Base-by-base conservation (phyloP, 2,113 vertebrate species). In the Macaca mulatta region DNA sequence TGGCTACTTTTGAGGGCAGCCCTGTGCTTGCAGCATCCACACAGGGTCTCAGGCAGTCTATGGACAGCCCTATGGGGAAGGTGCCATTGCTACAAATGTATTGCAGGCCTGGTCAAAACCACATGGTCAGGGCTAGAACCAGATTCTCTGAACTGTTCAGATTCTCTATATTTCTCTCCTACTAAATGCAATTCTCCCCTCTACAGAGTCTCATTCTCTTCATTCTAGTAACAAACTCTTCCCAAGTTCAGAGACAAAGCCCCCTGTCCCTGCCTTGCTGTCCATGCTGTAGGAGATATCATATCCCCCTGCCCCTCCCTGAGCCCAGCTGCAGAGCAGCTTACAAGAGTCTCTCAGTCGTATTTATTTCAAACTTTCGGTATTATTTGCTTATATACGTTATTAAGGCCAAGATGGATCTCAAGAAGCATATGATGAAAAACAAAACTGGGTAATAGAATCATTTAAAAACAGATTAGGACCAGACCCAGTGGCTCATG, bases 321-420 rank as follows among this genome's bases (percentile, higher is more conserved):
- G 7, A 32, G 67, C 30, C 74, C 18, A 8, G 59, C 40, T 6
- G 2, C 43, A 86, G 69, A 20, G 6, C 27, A 2, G 12, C 27
- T 0, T 0, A 7, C 4, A 2, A 35, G 27, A 11, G 1, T 1
- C 8, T 23, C 74, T 0, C 12, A 6, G 20, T 8, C 32, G 1
- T 9, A 3, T 82, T 50, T 64, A 64, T 70, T 72, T 52, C 12
- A 52, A 52, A 64, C 18, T 48, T 80, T 55, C 30, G 8, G 6
- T 30, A n/a, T 67, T 35, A 50, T 74, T 78, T 84, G 18, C 25
- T n/a, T 64, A 23, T 12, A 43, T 12, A 5, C 61, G 17, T 55
- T 10, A 81, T 77, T 67, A 70, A 52, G 59, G 43, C 86, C 45
- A 69, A 45, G 67, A 90, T 61, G n/a, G 12, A 82, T 70, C 67